These are phyloP conservation scores for Habropoda laboriosa DNA, from an alignment of 1,140 invertebrate genomes.

Conservation along the genomic window DNA sequence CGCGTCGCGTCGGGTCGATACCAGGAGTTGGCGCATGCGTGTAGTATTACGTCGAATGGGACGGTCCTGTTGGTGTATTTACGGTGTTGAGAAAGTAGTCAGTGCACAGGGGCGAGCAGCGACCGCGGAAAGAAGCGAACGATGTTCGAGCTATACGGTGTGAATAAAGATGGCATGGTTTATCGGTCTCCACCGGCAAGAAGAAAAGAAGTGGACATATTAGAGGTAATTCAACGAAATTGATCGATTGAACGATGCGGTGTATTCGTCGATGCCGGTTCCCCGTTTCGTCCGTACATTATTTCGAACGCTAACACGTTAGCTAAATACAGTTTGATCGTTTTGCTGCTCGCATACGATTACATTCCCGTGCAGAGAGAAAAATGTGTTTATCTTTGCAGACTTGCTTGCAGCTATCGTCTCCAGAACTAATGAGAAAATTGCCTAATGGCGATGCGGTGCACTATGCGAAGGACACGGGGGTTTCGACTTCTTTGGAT, in stretches of 20 bases:
- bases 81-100: constrained; percentile 40
- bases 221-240: constrained; percentile 71
- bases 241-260: no score
- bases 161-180: constrained; percentile 74
- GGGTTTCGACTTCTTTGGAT: constrained; percentile 63
- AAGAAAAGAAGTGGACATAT: constrained; percentile 78
- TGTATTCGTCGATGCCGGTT: no score
- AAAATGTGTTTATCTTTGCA: constrained; percentile 57
- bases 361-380: no score
- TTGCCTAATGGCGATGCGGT: constrained; percentile 77
- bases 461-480: constrained; percentile 68
- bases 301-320: no score
- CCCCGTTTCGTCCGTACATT: background rate
- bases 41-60: background rate
- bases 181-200: constrained; percentile 76
- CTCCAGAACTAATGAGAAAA: constrained; percentile 79
- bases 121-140: constrained; percentile 42
- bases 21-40: constrained; percentile 68
- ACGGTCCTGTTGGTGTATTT: constrained; percentile 60
- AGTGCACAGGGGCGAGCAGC: constrained; percentile 9
- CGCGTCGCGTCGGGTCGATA: constrained; percentile 74
- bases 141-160: constrained; percentile 78
- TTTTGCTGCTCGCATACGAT: no score
- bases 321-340: no score
- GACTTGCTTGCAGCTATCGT: constrained; percentile 80